Base-by-base conservation (phyloP, 1,140 invertebrate genomes). In the Aphis gossypii region DNA sequence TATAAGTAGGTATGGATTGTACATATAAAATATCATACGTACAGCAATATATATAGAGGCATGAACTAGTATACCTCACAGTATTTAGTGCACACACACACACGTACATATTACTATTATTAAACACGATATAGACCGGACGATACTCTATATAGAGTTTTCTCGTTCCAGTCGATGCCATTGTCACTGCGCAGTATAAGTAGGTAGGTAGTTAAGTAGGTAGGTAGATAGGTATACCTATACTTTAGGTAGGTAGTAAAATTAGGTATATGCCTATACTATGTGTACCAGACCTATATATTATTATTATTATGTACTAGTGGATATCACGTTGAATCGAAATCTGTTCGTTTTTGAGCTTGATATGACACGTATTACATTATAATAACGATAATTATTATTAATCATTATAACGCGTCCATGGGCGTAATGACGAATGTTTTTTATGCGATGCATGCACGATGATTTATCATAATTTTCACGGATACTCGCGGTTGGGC, bases 51-150 rank as follows among this genome's bases (percentile, higher is more conserved):
- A 30, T 68, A 30, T 76, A 11, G 30, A n/a, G 60, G 60, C 3
- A 76, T n/a, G n/a, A 11, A 76, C 30, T 35, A 60, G 56, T 60
- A 18, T 5, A 76, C 30, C n/a, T 18, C 60, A 51, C 2, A 51
- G 48, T 18, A 51, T 51, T 51, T 51, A 51, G 48, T 51, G 18
- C 48, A 51, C 48, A 48, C 14, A 68, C 60, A 76, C 14, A 18
- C 25, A 60, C 0, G 23, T 60, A 60, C 4, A 46, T 30, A n/a
- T 68, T 68, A 35, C n/a, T 76, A 76, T 76, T 76, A 68, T 76
- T 76, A n/a, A 76, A 76, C 60, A 76, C 60, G 60, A 76, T 76
- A 68, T n/a, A n/a, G 60, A 76, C 60, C n/a, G 60, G n/a, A 76
- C 60, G 60, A 76, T 76, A 76, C 60, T 76, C 60, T 76, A n/a